Evolutionary conservation across 2,888 invertebrate species (phyloP).

Genomic region (Blastobasis lacticolella): DNA sequence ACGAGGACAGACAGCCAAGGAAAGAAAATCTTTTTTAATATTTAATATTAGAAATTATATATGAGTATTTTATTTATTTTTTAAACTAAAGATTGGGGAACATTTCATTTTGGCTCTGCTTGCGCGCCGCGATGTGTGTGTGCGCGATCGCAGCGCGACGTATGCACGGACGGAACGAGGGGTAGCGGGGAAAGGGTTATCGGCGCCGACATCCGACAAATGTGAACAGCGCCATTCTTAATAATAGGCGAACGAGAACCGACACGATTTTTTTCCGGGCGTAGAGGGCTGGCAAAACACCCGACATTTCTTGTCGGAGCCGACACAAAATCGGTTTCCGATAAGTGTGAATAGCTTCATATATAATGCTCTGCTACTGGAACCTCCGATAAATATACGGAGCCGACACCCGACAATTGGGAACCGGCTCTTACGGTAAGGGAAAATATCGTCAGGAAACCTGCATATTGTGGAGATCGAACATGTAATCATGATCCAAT

Average conservation of each 20-base stretch:
- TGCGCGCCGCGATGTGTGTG: too few species aligned
- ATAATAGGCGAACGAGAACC: slow-evolving; percentile 6
- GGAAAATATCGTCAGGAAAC: too few species aligned
- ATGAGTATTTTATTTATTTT: too few species aligned
- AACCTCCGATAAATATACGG: too few species aligned
- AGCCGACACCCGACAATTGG: background rate
- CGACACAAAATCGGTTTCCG: slow-evolving; percentile 6
- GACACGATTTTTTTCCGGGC: slow-evolving; percentile 8
- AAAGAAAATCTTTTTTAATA: too few species aligned
- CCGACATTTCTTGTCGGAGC: slow-evolving; percentile 7
- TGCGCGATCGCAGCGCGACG: slow-evolving; percentile 2
- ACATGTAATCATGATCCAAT: too few species aligned
- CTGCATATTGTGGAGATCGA: too few species aligned
- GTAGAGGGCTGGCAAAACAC: slow-evolving; percentile 9
- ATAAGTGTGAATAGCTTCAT: background rate
- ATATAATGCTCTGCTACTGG: background rate
- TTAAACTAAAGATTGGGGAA: too few species aligned
- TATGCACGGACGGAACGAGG: background rate
- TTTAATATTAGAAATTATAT: too few species aligned
- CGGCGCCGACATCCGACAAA: background rate
- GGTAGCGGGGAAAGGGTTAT: background rate
- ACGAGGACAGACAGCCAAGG: too few species aligned
- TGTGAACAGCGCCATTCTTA: slow-evolving; percentile 2
- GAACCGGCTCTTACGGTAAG: background rate
- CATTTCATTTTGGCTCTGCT: too few species aligned